phyloP scores from a whole-genome alignment of 2,888 invertebrate genomes.

The Dolichomitus sp. region DNA sequence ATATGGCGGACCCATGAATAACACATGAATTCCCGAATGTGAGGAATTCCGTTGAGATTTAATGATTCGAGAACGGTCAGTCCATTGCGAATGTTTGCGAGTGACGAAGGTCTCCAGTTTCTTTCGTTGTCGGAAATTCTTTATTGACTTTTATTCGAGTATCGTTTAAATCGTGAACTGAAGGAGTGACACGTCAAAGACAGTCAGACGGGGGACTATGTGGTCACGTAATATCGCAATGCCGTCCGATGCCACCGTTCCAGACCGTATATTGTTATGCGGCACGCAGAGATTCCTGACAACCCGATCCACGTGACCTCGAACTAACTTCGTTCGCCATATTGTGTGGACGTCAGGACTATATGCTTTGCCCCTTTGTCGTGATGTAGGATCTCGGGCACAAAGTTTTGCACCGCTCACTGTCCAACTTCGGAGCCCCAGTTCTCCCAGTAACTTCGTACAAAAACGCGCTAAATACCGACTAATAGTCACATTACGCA shows the following conservation, averaged over 20 bases:
- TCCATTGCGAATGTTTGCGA: not conserved
- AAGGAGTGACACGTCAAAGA: slow-evolving; percentile 8
- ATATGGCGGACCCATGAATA: not conserved
- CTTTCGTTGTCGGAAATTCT: not conserved
- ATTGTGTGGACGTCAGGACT: not conserved
- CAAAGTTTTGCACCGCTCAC: not conserved
- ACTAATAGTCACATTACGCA: not conserved
- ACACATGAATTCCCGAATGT: slow-evolving; percentile 8
- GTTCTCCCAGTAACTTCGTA: not conserved
- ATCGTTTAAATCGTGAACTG: not conserved
- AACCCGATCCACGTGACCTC: slow-evolving; percentile 21
- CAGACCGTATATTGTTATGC: slow-evolving; percentile 32
- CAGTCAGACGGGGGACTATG: not conserved
- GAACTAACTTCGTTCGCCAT: slow-evolving; percentile 15
- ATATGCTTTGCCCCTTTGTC: not conserved
- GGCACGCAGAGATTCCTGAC: slow-evolving; percentile 32
- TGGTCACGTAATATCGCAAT: slow-evolving; percentile 13
- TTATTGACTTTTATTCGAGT: slow-evolving; percentile 11
- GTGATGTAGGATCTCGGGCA: not conserved
- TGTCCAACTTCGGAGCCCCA: not conserved
- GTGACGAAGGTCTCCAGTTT: slow-evolving; percentile 16
- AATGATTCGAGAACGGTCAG: not conserved
- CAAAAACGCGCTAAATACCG: not conserved
- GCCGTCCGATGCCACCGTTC: slow-evolving; percentile 7
- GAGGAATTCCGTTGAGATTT: not conserved